Percentiles rank a stretch among this genome's conserved stretches.
These are phyloP conservation scores for Pelodytes ibericus DNA, from an alignment of 2,797 vertebrate species.

Conservation along the genomic window DNA sequence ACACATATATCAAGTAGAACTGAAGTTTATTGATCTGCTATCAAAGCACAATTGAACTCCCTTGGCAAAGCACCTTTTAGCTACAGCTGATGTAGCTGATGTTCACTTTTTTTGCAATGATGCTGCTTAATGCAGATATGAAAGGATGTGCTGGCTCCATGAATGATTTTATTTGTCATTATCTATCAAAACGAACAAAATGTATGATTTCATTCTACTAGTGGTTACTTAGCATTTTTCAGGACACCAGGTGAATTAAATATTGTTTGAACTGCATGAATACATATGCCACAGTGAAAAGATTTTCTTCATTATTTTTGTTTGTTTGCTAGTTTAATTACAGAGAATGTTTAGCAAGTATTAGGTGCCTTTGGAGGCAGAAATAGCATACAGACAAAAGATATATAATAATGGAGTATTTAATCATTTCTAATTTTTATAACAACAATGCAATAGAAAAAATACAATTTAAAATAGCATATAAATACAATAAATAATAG, in stretches of 20 bases:
- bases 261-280: background rate
- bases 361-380: no score
- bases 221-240: background rate
- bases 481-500: no score
- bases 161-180: background rate
- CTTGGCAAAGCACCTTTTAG: constrained; percentile 29
- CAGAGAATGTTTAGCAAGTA: no score
- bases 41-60: constrained; percentile 43
- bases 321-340: no score
- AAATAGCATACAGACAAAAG: no score
- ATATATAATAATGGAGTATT: no score
- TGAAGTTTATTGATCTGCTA: constrained; percentile 49
- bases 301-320: no score
- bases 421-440: no score
- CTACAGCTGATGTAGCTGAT: constrained; percentile 29
- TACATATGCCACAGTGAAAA: background rate
- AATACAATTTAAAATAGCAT: no score
- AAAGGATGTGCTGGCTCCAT: background rate
- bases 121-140: background rate
- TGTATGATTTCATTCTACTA: background rate
- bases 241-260: background rate
- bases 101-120: constrained; percentile 21
- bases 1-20: constrained; percentile 43
- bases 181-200: constrained; percentile 8
- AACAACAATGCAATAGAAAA: no score